These are phyloP conservation scores for Crypturellus tataupa DNA, from an alignment of 2,797 vertebrate genomes.

Conservation along the genomic window DNA sequence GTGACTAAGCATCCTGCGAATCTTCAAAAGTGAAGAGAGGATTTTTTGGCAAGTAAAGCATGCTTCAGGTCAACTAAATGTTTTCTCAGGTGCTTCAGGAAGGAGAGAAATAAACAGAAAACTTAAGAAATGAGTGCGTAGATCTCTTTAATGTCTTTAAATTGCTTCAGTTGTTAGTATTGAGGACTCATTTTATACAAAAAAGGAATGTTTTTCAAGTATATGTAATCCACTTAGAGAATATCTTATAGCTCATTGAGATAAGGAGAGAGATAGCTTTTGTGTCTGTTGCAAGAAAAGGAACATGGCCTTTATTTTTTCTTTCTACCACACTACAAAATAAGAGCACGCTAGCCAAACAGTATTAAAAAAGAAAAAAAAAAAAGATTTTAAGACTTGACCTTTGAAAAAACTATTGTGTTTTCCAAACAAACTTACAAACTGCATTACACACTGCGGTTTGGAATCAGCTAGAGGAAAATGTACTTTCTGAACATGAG, in stretches of 20 bases:
- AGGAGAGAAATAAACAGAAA: not conserved
- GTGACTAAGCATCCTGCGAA: not conserved
- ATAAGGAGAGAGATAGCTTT: not conserved
- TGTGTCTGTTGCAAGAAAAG: not conserved
- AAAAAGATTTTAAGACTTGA: not conserved
- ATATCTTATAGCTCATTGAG: not conserved
- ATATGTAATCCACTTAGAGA: not conserved
- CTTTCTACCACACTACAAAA: not conserved
- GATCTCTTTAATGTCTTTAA: not conserved
- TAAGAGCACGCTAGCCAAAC: not conserved
- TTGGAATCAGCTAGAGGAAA: not conserved
- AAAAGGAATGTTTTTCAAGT: not conserved
- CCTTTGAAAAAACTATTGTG: not conserved
- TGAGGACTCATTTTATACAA: not conserved
- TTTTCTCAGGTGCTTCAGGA: not conserved
- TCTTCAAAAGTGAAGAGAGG: not conserved
- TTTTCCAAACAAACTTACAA: not conserved
- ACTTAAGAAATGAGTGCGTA: not conserved
- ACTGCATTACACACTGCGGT: rapidly evolving
- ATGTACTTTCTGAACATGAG: not conserved
- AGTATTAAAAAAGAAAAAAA: not conserved
- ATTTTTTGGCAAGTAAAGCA: not conserved
- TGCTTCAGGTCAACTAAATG: not conserved
- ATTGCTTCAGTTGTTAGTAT: not conserved
- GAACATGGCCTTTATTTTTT: rapidly evolving